Evolutionary conservation across 2,797 vertebrate genomes (phyloP), one percentile per base, ranked within the genome.

Genomic region (Halcyon smyrnensis): DNA sequence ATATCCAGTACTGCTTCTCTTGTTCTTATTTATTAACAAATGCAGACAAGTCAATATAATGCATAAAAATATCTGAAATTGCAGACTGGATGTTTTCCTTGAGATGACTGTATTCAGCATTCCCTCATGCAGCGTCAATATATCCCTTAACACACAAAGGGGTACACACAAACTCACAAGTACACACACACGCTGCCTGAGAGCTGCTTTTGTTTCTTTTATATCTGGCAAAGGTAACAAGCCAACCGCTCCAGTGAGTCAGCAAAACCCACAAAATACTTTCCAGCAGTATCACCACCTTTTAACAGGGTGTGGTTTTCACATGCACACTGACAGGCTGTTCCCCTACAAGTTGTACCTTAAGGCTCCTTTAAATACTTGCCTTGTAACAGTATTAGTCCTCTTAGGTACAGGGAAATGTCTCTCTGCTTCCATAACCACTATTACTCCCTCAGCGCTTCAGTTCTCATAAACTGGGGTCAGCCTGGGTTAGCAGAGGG

Each of bases 181-280:
- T 46, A 46, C 28, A 71, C 34, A 81, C 24, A 53, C n/a, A 87
- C 5, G 32, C 50, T 90, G 87, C 62, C 41, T 90, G 59, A 96
- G 91, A 95, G 80, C 59, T 74, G 67, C 83, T 93, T 91, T 88
- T 95, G 84, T 95, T 94, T 90, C 91, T 73, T 65, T 84, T 76
- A 1, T 24, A 56, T 81, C 79, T 73, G 83, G 94, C 82, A 90
- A 82, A 82, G 39, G 80, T 67, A 87, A 64, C 39, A 76, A 91
- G 45, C 50, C 71, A 94, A 39, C 39, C 2, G 0, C 64, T 89
- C 39, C 71, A 89, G 34, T 92, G 90, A 95, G 78, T 96, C 95
- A 97, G 95, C 94, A 96, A 95, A 96, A 90, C 78, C 78, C 95
- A 96, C 95, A 87, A 87, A 95, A 94, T 95, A 89, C 65, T 97